Base-by-base conservation (phyloP, 2,113 vertebrate species). In the Nesoenas mayeri region DNA sequence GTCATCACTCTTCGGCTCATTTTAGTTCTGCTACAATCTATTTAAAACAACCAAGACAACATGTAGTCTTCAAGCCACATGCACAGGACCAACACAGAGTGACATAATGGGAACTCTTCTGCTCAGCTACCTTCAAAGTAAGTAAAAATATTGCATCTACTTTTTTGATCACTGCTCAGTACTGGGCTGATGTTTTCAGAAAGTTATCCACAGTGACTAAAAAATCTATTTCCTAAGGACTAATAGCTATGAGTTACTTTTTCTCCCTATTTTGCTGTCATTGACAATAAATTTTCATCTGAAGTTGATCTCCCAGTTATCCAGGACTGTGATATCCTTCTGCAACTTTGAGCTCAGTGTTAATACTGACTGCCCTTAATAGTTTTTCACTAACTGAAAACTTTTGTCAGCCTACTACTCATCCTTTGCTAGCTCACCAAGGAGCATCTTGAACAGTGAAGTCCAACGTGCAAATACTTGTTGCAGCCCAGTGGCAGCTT, bases 61-160 rank as follows among this genome's bases (percentile, higher is more conserved):
- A 36, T 36, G 16, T 54, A 51, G 17, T 56, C 51, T 88, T 77
- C n/a, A 62, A 83, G 81, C 51, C 7, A 32, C 0, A 0, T 50
- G 36, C 29, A 44, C 17, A 29, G 50, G 50, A 79, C 62, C 58
- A 90, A 79, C 47, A 61, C 11, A 38, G 32, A 80, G 13, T 80
- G 94, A 94, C 94, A 92, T 73, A 96, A 94, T 34, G 67, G 60
- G 95, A 90, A 58, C 75, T 83, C 24, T 47, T 67, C 11, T 32
- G 56, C 47, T 86, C 44, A 22, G 44, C 64, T 89, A 60, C 65
- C 57, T 85, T 93, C 77, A 88, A 90, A 90, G 47, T 57, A 73
- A 79, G 15, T 54, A 85, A 91, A 82, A 94, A 94, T 73, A 80
- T 42, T 56, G 5, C 16, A 58, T 53, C 47, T 88, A 28, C 19